Evolutionary conservation across 2,797 vertebrate genomes (phyloP).

Genomic region (Dipus sagitta): DNA sequence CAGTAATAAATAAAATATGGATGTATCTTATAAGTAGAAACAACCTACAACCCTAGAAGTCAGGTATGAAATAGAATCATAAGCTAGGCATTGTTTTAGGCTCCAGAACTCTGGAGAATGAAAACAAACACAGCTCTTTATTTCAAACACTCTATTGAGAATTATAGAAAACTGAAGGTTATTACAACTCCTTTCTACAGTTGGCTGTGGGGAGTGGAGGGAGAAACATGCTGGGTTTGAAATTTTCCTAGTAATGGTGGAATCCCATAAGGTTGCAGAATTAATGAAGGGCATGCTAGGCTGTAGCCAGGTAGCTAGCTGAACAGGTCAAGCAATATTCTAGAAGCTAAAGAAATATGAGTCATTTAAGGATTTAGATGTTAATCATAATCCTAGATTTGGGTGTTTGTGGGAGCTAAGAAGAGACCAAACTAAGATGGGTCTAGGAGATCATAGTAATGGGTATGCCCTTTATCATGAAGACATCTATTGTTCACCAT

Average conservation of each 20-base stretch:
- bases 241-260: background rate
- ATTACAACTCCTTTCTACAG: background rate
- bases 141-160: slow-evolving; percentile 37
- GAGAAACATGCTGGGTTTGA: background rate
- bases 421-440: background rate
- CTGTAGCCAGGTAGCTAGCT: background rate
- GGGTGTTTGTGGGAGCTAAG: background rate
- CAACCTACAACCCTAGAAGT: background rate
- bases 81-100: background rate
- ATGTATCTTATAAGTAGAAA: background rate
- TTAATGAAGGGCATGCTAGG: background rate
- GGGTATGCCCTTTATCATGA: background rate
- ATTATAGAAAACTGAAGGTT: slow-evolving; percentile 22
- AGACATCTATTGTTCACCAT: background rate
- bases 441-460: background rate
- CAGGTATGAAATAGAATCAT: background rate
- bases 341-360: background rate
- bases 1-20: slow-evolving; percentile 27
- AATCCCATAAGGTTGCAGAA: background rate
- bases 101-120: background rate
- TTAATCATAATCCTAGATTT: background rate
- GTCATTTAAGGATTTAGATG: background rate
- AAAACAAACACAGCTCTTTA: background rate
- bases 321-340: background rate
- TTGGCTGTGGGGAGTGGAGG: background rate